Evolutionary conservation across 2,888 invertebrate species (phyloP), one percentile per base, ranked within the genome.

Genomic region (Andricus curvator): DNA sequence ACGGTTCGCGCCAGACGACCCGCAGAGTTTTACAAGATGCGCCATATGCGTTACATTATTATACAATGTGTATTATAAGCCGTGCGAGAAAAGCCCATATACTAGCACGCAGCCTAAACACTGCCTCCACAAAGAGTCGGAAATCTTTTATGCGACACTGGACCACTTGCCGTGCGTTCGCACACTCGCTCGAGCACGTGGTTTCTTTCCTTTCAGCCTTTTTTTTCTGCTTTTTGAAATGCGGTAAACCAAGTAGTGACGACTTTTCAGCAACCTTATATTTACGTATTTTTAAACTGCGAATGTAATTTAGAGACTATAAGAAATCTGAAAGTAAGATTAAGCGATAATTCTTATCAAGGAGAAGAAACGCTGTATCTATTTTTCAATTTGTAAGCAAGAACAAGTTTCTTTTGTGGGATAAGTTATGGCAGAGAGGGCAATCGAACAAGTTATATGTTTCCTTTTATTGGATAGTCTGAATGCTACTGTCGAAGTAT

Each of bases 21-120:
- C 92, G 92, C 91, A 89, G 92, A 92, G 92, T 90, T 92, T 92
- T 92, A 92, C 92, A 92, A 91, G 91, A 89, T 89, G 88, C 88
- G 86, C 90, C 91, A 92, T 91, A 92, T 90, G 91, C 90, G 91
- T 91, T 90, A 91, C 91, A 91, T 91, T 91, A 91, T 91, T 91
- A 90, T 89, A 90, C 90, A 90, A 90, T 88, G 88, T 85, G 86
- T 84, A 85, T 85, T 85, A 85, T 85, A 82, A 83, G 82, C 85
- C 85, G 85, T 86, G 82, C 82, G 83, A 84, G 82, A 85, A 84
- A 84, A 83, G 82, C 79, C 81, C 80, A 80, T 84, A 83, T 81
- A 83, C 33, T 82, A 82, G 82, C 81, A 81, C 81, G 84, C 82
- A 82, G 84, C 80, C 81, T 78, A 84, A 84, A 83, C 83, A 84